Evolutionary conservation across 2,113 vertebrate species (phyloP).

Genomic region (Megatriorchis doriae): DNA sequence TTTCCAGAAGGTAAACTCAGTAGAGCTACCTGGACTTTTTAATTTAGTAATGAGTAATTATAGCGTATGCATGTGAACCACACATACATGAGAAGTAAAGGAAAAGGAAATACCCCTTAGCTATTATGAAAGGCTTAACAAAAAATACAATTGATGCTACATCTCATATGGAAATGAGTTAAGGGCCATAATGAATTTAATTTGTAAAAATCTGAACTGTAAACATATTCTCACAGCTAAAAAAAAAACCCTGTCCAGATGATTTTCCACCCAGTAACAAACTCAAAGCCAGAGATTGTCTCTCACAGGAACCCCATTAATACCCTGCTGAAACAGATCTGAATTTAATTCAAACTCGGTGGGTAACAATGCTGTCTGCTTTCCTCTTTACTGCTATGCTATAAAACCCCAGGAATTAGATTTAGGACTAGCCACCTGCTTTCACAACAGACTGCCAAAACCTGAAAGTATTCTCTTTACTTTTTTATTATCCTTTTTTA

Average conservation of each 20-base stretch:
- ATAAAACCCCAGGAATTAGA: conserved; percentile 17
- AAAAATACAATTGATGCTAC: neutral
- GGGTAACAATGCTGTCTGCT: conserved; percentile 16
- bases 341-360: conserved; percentile 66
- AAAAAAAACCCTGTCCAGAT: neutral
- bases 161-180: neutral
- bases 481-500: neutral
- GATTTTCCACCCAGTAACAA: neutral
- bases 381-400: conserved; percentile 11
- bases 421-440: conserved; percentile 55
- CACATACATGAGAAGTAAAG: accelerated
- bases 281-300: neutral
- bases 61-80: accelerated
- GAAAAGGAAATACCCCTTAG: neutral
- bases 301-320: conserved; percentile 47
- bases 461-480: neutral
- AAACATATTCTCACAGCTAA: neutral
- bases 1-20: neutral
- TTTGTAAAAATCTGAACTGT: neutral
- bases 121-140: neutral
- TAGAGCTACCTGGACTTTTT: neutral
- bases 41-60: neutral
- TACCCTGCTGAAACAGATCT: conserved; percentile 66
- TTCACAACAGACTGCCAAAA: conserved; percentile 16
- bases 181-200: neutral